Evolutionary conservation across 2,797 vertebrate genomes (phyloP).

Genomic region (Microctenopoma steveboyesi): DNA sequence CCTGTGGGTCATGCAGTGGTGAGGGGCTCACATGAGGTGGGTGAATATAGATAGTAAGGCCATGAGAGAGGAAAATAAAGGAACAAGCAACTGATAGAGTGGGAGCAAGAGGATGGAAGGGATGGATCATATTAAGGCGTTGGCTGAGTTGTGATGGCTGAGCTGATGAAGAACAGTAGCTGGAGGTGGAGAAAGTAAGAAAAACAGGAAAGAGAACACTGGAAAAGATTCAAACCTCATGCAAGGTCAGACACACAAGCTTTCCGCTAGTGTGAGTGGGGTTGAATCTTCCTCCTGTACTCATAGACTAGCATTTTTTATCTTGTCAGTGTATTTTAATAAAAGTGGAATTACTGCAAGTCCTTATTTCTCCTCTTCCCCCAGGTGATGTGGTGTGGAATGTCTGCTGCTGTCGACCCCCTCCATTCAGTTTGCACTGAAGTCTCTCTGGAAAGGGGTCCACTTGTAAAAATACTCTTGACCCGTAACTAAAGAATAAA

Average conservation of each 20-base stretch:
- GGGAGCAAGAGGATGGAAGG: slow-evolving; percentile 35
- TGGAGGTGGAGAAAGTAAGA: slow-evolving; percentile 16
- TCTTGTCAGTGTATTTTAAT: slow-evolving; percentile 84
- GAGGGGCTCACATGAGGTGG: slow-evolving; percentile 27
- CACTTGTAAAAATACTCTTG: slow-evolving; percentile 41
- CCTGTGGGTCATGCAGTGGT: slow-evolving; percentile 12
- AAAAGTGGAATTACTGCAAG: slow-evolving; percentile 83
- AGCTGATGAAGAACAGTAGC: slow-evolving; percentile 39
- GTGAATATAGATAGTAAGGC: slow-evolving; percentile 37
- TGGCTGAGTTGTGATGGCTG: slow-evolving; percentile 43
- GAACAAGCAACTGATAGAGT: slow-evolving; percentile 43
- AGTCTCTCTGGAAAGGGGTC: slow-evolving; percentile 31
- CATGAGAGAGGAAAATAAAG: slow-evolving; percentile 51
- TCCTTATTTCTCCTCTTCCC: slow-evolving; percentile 55
- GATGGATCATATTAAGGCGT: slow-evolving; percentile 51
- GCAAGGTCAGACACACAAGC: slow-evolving; percentile 49
- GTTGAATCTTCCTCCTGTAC: slow-evolving; percentile 43
- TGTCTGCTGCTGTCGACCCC: slow-evolving; percentile 72
- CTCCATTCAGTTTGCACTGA: slow-evolving; percentile 25
- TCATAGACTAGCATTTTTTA: slow-evolving; percentile 61
- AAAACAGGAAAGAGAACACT: slow-evolving; percentile 6
- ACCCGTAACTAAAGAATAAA: slow-evolving; percentile 42
- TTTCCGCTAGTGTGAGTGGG: slow-evolving; percentile 32
- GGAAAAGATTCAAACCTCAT: slow-evolving; percentile 37
- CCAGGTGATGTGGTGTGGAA: slow-evolving; percentile 70